phyloP scores from a whole-genome alignment of 2,113 vertebrate genomes.

The Gymnogyps californianus region DNA sequence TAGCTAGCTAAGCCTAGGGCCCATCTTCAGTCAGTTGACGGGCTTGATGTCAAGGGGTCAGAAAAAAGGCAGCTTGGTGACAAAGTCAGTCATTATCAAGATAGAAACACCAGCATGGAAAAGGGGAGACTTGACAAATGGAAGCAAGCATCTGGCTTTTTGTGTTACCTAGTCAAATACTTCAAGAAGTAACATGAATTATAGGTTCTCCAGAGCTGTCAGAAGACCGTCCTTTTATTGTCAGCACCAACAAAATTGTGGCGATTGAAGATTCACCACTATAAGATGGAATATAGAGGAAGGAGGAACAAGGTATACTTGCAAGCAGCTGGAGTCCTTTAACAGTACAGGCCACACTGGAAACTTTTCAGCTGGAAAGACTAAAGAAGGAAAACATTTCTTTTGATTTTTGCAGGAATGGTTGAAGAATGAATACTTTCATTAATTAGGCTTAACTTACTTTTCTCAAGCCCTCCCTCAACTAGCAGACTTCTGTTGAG shows the following conservation, averaged over 20 bases:
- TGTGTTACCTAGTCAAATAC: not conserved
- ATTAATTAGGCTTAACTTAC: not conserved
- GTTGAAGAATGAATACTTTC: not conserved
- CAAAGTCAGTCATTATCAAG: not conserved
- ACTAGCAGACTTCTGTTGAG: not conserved
- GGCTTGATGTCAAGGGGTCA: not conserved
- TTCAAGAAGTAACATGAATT: not conserved
- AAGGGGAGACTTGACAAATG: not conserved
- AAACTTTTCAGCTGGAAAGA: not conserved
- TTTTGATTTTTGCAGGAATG: not conserved
- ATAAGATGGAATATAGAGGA: not conserved
- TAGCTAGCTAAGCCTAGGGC: not conserved
- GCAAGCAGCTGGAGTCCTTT: not conserved
- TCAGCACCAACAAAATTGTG: not conserved
- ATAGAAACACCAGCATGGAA: not conserved
- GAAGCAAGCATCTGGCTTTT: not conserved
- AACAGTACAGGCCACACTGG: not conserved
- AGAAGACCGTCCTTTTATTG: not conserved
- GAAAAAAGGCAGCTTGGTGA: not conserved
- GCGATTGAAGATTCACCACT: not conserved
- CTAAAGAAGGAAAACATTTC: not conserved
- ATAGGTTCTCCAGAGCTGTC: not conserved
- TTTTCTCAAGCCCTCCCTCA: not conserved
- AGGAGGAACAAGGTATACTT: not conserved
- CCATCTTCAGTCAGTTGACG: not conserved